Conservation (phyloP, 35 echinoderm and acorn worm genomes). For the Apostichopus japonicus region DNA sequence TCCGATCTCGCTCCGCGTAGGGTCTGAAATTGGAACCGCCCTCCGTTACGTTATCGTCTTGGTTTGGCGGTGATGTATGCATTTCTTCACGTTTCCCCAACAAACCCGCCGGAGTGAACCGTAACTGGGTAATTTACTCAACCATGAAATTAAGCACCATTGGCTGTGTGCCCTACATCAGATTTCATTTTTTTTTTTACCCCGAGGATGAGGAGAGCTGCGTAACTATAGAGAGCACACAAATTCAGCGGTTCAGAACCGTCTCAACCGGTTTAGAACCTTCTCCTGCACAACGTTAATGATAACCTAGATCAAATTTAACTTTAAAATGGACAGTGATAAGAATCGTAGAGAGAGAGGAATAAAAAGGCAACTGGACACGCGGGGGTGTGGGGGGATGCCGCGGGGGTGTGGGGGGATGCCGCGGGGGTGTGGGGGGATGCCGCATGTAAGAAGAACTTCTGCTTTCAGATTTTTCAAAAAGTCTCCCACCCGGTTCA, state of each 20-base stretch:
- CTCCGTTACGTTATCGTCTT: not conserved
- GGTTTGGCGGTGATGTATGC: conserved; percentile 29
- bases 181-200: not conserved
- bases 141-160: conserved; percentile 29
- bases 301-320: not conserved
- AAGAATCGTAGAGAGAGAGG: not conserved
- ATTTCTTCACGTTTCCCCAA: not conserved
- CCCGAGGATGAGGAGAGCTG: not conserved
- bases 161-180: not conserved
- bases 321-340: not conserved
- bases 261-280: not conserved
- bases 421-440: too few relatives aligned
- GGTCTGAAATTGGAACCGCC: not conserved
- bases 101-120: not conserved
- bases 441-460: too few relatives aligned
- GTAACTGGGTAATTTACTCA: conserved; percentile 9
- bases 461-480: too few relatives aligned
- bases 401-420: too few relatives aligned
- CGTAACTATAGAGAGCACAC: not conserved
- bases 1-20: not conserved
- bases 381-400: too few relatives aligned
- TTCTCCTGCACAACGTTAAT: not conserved
- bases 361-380: not conserved
- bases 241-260: not conserved
- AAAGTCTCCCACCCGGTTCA: too few relatives aligned